Evolutionary conservation across 2,888 invertebrate species (phyloP), one percentile per base, ranked within the genome.

Genomic region (Eupithecia vulgata): DNA sequence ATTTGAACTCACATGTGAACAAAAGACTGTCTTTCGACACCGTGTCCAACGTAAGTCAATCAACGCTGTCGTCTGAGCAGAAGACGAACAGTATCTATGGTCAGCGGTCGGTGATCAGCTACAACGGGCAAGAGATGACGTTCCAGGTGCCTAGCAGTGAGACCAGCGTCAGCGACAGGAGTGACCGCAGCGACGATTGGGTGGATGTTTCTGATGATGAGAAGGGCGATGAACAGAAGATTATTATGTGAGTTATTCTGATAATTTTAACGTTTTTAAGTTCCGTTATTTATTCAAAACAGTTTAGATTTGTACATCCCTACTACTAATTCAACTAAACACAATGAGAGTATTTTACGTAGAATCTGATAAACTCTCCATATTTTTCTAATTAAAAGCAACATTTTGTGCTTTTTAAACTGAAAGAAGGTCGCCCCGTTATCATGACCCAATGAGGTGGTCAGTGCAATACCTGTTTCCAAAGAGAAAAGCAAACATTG

Each of bases 111-210:
- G 91, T 94, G 73, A 85, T 93, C 67, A 94, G 93, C 80, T 94
- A 90, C 83, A 94, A 92, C 69, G 94, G 94, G 0, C 94, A 94
- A 73, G 95, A 94, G 84, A 91, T 94, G 64, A 91, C 93, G 12
- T 94, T 94, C 79, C 95, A 93, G 80, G 95, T 95, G 40, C 95
- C 95, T 12, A 94, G 95, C 78, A 95, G 95, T 80, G 95, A 95
- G 82, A 91, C 95, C 37, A 95, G 95, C 81, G 94, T 93, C 67
- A 95, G 95, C 80, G 96, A 95, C 80, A 89, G 95, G 8, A 95
- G 95, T 79, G 96, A 95, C 80, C 90, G 95, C 25, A 96, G 96
- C 77, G 96, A 96, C 77, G 96, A 96, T 81, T 96, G 96, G 96
- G 95, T 96, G 59, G 96, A 96, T 82, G 91, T 96, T 17, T 95